phyloP scores from a whole-genome alignment of 2,113 vertebrate species.

The Pantherophis guttatus region DNA sequence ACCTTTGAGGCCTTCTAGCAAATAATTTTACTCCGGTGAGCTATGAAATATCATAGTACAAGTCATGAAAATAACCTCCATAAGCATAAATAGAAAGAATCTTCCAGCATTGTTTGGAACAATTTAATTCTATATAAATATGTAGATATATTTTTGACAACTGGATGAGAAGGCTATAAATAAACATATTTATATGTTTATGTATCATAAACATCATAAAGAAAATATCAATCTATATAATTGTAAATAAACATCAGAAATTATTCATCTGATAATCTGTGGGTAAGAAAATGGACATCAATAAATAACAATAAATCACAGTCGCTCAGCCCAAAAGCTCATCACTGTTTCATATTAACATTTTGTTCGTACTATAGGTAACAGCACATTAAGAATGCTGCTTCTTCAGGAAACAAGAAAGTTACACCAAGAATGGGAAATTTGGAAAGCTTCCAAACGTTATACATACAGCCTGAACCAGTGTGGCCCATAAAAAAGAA shows the following conservation, averaged over 20 bases:
- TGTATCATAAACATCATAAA: neutral
- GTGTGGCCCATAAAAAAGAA: neutral
- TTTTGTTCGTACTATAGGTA: neutral
- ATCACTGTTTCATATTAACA: neutral
- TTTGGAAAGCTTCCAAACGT: neutral
- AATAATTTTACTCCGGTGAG: neutral
- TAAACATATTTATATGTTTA: neutral
- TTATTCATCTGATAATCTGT: neutral
- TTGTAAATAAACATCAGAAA: neutral
- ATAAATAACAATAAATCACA: neutral
- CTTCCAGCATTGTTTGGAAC: neutral
- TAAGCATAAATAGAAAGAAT: neutral
- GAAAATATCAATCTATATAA: neutral
- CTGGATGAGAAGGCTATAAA: neutral
- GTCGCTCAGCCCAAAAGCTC: neutral
- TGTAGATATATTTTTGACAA: neutral
- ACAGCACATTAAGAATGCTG: neutral
- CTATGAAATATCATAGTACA: neutral
- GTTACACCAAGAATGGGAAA: neutral
- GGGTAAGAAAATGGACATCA: neutral
- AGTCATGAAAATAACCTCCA: neutral
- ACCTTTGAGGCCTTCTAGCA: neutral
- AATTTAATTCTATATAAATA: neutral
- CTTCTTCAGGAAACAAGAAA: neutral
- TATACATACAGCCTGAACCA: neutral